Conservation (phyloP, 2,113 vertebrate species). For the Bos indicus region DNA sequence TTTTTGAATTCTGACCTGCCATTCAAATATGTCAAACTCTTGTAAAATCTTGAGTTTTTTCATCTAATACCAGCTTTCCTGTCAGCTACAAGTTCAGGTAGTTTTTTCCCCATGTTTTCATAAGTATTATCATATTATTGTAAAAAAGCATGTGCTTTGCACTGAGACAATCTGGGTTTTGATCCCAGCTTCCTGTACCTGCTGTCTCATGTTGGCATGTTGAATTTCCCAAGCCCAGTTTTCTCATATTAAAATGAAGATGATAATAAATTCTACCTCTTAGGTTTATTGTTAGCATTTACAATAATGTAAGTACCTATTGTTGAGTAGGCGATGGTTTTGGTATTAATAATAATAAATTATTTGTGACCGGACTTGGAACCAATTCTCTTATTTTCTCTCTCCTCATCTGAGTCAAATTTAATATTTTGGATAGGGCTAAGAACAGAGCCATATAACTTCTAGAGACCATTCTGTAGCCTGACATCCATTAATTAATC, state of each 20-base stretch:
- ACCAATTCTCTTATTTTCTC: background rate
- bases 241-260: background rate
- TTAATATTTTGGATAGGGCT: background rate
- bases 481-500: background rate
- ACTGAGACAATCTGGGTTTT: background rate
- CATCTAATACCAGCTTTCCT: background rate
- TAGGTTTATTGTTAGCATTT: background rate
- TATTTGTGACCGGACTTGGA: background rate
- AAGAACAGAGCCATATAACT: background rate
- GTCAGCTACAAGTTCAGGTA: background rate
- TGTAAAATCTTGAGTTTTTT: background rate
- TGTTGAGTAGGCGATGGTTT: background rate
- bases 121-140: background rate
- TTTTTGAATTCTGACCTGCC: slow-evolving; percentile 25
- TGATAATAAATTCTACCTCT: background rate
- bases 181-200: background rate
- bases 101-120: background rate
- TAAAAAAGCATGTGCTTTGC: background rate
- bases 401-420: background rate
- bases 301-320: background rate
- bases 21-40: slow-evolving; percentile 13
- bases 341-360: background rate
- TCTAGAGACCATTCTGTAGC: background rate
- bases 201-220: background rate
- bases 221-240: background rate